phyloP scores from a whole-genome alignment of 2,888 invertebrate species.

The Latrodectus elegans region DNA sequence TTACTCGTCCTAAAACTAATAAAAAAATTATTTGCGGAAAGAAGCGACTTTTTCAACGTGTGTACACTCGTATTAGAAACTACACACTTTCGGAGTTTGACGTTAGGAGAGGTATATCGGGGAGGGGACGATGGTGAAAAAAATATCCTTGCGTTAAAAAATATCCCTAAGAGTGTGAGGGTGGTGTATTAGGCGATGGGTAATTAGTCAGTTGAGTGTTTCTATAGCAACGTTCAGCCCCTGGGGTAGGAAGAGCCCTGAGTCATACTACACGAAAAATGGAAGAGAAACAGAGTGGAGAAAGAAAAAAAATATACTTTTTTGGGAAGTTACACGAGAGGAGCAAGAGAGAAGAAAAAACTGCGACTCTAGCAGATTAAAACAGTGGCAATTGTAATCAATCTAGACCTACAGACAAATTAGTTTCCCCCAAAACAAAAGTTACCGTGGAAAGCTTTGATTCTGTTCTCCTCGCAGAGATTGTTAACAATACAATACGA shows the following conservation, averaged over 20 bases:
- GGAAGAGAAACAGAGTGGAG: background rate
- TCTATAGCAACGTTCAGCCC: slow-evolving; percentile 58
- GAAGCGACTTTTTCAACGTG: slow-evolving; percentile 6
- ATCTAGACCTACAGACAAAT: slow-evolving; percentile 31
- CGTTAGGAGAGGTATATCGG: background rate
- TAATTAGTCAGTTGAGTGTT: slow-evolving; percentile 66
- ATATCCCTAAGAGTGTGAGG: slow-evolving; percentile 14
- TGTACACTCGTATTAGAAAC: slow-evolving; percentile 15
- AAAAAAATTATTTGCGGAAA: slow-evolving; percentile 28
- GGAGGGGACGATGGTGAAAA: background rate
- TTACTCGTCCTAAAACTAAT: slow-evolving; percentile 34
- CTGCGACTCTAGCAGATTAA: slow-evolving; percentile 36
- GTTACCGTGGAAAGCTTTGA: no score
- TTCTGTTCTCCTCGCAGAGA: no score
- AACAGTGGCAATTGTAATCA: slow-evolving; percentile 61
- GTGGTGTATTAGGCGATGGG: slow-evolving; percentile 37
- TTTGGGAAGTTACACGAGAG: slow-evolving; percentile 11
- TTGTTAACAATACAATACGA: no score
- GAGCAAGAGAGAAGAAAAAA: slow-evolving; percentile 5
- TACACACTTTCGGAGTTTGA: slow-evolving; percentile 16
- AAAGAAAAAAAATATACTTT: slow-evolving; percentile 26
- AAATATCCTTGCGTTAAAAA: slow-evolving; percentile 21
- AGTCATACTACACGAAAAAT: slow-evolving; percentile 39
- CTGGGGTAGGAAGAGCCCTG: slow-evolving; percentile 48
- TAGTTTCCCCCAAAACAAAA: background rate